Conservation (phyloP, 64 coral and sea anemone genomes). For the Montipora capricornis region DNA sequence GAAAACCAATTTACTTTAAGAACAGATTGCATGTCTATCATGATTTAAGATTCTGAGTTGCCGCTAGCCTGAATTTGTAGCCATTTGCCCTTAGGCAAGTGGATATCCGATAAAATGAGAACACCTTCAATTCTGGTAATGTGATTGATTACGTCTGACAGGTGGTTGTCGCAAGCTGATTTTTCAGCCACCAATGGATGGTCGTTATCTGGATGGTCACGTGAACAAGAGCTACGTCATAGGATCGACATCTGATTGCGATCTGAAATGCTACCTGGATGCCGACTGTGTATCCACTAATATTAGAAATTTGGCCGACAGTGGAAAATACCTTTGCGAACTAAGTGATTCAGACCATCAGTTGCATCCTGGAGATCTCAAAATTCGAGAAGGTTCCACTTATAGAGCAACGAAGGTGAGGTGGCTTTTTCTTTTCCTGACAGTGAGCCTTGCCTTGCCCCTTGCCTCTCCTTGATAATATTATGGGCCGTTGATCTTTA, state of each 20-base stretch:
- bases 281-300: slow-evolving; percentile 8
- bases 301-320: too few relatives aligned
- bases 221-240: background rate
- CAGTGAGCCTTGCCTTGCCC: background rate
- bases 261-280: background rate
- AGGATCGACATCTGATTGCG: background rate
- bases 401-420: slow-evolving; percentile 15
- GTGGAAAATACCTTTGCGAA: background rate
- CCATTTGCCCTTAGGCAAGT: too few relatives aligned
- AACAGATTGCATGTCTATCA: too few relatives aligned
- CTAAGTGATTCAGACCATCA: slow-evolving; percentile 1
- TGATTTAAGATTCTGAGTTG: too few relatives aligned
- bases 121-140: too few relatives aligned
- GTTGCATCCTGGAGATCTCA: background rate
- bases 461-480: too few relatives aligned
- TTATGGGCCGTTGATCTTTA: too few relatives aligned
- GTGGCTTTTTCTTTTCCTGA: background rate
- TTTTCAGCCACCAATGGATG: background rate
- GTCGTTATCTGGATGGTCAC: background rate
- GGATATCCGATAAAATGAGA: too few relatives aligned
- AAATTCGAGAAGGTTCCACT: background rate
- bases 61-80: too few relatives aligned
- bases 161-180: background rate
- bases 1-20: too few relatives aligned
- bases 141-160: background rate